These are phyloP conservation scores for Porites lutea DNA, from an alignment of 64 coral and sea anemone genomes.

Conservation along the genomic window DNA sequence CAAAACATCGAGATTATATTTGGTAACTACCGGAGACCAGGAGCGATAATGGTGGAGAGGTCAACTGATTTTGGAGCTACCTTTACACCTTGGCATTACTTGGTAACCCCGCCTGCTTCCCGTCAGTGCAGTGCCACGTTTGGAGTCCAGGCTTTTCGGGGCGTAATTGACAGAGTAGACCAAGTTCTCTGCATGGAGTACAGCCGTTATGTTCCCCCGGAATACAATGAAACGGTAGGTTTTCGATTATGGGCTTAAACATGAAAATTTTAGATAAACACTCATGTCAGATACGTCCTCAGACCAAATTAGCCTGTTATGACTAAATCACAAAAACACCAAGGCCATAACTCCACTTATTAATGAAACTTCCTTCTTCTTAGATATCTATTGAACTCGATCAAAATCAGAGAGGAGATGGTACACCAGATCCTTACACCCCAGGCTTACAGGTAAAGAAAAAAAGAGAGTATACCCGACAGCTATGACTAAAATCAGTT, in stretches of 20 bases:
- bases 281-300: neutral
- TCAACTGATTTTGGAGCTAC: constrained; percentile 71
- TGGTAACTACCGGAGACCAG: constrained; percentile 89
- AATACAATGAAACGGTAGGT: constrained; percentile 88
- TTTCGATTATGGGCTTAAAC: too few species aligned
- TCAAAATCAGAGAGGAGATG: constrained; percentile 68
- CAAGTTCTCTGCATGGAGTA: constrained; percentile 87
- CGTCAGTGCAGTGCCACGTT: constrained; percentile 61
- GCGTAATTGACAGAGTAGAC: constrained; percentile 52
- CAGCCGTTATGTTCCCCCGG: constrained; percentile 31
- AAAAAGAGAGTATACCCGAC: too few species aligned
- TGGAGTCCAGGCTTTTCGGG: constrained; percentile 19
- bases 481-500: neutral
- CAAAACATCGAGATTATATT: constrained; percentile 75
- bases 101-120: constrained; percentile 58
- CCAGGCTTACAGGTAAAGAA: constrained; percentile 71
- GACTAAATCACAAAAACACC: too few species aligned
- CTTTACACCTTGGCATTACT: constrained; percentile 79
- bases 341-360: neutral
- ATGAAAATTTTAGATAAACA: neutral
- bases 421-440: constrained; percentile 52
- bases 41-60: constrained; percentile 51
- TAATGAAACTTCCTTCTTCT: neutral
- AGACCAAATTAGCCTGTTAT: too few species aligned
- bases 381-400: constrained; percentile 77